These are phyloP conservation scores for Thaumatotibia leucotreta DNA, from an alignment of 1,140 invertebrate genomes.

Conservation along the genomic window DNA sequence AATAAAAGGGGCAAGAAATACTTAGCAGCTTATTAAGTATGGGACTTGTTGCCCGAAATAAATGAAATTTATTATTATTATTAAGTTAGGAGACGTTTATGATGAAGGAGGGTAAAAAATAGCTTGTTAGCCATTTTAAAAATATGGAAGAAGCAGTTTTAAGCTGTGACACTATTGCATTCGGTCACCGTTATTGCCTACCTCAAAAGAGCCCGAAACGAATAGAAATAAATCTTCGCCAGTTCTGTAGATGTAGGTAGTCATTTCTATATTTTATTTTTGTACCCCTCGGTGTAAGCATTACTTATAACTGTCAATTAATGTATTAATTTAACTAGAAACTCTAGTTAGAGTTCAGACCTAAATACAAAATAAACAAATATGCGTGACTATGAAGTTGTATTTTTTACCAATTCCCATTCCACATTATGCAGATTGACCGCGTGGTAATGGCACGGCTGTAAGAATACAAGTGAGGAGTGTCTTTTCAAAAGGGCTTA, in stretches of 20 bases:
- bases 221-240: background rate
- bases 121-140: too few relatives aligned
- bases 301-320: slow-evolving; percentile 13
- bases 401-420: background rate
- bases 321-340: slow-evolving; percentile 7
- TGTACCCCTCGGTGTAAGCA: slow-evolving; percentile 4
- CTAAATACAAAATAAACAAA: slow-evolving; percentile 12
- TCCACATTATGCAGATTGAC: too few relatives aligned
- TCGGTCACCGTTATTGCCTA: background rate
- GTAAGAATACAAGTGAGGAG: too few relatives aligned
- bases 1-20: too few relatives aligned
- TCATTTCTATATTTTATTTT: slow-evolving; percentile 11
- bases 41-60: too few relatives aligned
- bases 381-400: slow-evolving; percentile 4
- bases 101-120: too few relatives aligned
- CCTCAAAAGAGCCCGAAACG: background rate
- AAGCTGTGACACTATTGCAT: background rate
- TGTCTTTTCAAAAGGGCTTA: too few relatives aligned
- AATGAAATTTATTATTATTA: too few relatives aligned
- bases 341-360: background rate
- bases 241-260: background rate
- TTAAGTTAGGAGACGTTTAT: too few relatives aligned
- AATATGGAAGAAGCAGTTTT: background rate
- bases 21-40: too few relatives aligned
- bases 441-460: too few relatives aligned